Conservation (phyloP, 2,888 invertebrate genomes). For the Drosophila prolongata region DNA sequence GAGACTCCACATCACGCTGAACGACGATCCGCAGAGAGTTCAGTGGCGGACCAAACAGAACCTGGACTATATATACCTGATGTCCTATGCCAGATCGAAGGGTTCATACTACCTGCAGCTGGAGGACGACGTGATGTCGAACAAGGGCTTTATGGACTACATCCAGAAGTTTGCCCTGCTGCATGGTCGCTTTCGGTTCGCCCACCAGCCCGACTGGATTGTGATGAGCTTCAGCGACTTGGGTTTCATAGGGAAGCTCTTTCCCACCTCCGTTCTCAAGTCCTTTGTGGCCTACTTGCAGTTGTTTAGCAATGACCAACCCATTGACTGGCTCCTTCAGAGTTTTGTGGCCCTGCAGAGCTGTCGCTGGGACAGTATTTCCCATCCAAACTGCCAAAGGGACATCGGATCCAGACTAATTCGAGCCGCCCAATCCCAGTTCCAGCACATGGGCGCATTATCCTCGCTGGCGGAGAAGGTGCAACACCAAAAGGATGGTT, state of each 20-base stretch:
- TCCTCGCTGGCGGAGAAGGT: constrained; percentile 49
- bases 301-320: constrained; percentile 54
- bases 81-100: constrained; percentile 52
- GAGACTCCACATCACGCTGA: constrained; percentile 20
- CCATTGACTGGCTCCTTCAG: constrained; percentile 62
- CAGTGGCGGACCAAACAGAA: constrained; percentile 59
- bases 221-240: constrained; percentile 53
- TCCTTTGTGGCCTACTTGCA: constrained; percentile 38
- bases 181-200: constrained; percentile 43
- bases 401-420: constrained; percentile 22
- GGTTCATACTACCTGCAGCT: constrained; percentile 59
- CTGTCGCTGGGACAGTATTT: constrained; percentile 47
- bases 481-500: constrained; percentile 25
- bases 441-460: constrained; percentile 43
- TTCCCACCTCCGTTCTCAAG: constrained; percentile 31
- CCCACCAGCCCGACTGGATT: constrained; percentile 37
- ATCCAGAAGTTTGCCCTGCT: constrained; percentile 31
- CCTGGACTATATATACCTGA: constrained; percentile 58
- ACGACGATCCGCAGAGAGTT: constrained; percentile 29
- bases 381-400: constrained; percentile 15
- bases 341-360: constrained; percentile 43
- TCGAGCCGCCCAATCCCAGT: constrained; percentile 45
- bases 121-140: constrained; percentile 50
- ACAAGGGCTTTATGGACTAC: constrained; percentile 42
- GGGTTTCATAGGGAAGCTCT: constrained; percentile 61